These are phyloP conservation scores for Peromyscus eremicus DNA, from an alignment of 2,797 vertebrate species.

Conservation along the genomic window DNA sequence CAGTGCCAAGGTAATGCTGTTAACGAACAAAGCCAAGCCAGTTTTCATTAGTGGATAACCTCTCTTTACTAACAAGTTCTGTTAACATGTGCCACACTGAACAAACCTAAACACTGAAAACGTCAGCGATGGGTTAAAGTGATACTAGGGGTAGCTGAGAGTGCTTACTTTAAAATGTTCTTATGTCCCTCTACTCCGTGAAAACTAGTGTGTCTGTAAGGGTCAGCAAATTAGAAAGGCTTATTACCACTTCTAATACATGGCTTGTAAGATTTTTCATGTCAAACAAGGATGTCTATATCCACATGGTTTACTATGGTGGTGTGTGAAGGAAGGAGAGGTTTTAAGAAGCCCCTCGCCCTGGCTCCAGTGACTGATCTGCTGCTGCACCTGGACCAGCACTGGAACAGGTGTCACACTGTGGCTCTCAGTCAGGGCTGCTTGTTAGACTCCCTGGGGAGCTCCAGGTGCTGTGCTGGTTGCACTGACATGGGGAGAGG, in stretches of 20 bases:
- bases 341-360: background rate
- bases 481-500: background rate
- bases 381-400: background rate
- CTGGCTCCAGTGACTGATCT: slow-evolving; percentile 35
- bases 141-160: background rate
- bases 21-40: slow-evolving; percentile 29
- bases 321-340: slow-evolving; percentile 41
- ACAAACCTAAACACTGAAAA: background rate
- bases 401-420: slow-evolving; percentile 29
- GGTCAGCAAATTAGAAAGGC: slow-evolving; percentile 11
- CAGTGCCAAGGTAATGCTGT: background rate
- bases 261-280: background rate
- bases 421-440: background rate
- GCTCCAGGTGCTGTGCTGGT: slow-evolving; percentile 1
- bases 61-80: background rate
- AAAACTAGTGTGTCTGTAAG: background rate
- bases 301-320: slow-evolving; percentile 19
- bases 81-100: background rate
- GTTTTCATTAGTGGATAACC: background rate
- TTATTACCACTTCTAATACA: background rate
- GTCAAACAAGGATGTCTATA: slow-evolving; percentile 3
- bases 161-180: background rate
- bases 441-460: background rate
- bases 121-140: background rate
- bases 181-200: background rate